Percentiles rank a stretch among this genome's conserved stretches.
These are phyloP conservation scores for Ginglymostoma cirratum DNA, from an alignment of 2,113 vertebrate genomes.

Conservation along the genomic window DNA sequence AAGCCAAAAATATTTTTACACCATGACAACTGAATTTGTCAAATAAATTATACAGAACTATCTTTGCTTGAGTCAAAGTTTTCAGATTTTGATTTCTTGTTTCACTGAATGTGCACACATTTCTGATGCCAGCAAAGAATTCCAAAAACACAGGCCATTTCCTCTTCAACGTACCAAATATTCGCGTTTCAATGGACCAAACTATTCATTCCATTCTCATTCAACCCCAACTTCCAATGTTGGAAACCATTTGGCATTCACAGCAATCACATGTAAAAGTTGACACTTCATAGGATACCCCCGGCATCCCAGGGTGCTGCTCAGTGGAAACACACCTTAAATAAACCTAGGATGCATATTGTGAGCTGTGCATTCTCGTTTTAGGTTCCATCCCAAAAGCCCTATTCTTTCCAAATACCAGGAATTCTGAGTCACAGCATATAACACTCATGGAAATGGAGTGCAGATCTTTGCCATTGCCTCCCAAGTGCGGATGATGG, in stretches of 20 bases:
- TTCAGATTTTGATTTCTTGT: background rate
- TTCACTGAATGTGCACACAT: background rate
- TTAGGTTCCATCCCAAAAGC: no score
- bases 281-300: background rate
- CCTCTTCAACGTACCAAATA: no score
- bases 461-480: background rate
- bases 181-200: background rate
- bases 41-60: constrained; percentile 31
- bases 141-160: no score
- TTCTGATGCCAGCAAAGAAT: background rate
- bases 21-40: background rate
- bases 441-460: background rate
- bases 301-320: background rate
- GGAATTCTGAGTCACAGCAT: background rate
- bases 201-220: background rate
- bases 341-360: background rate
- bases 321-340: background rate
- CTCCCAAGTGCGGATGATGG: background rate
- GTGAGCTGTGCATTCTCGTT: no score
- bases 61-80: background rate
- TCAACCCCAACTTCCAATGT: background rate
- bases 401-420: background rate
- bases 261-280: background rate
- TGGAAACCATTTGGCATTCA: background rate
- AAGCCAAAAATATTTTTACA: background rate